Conservation (phyloP, 64 coral and sea anemone genomes). For the Montipora cactus region DNA sequence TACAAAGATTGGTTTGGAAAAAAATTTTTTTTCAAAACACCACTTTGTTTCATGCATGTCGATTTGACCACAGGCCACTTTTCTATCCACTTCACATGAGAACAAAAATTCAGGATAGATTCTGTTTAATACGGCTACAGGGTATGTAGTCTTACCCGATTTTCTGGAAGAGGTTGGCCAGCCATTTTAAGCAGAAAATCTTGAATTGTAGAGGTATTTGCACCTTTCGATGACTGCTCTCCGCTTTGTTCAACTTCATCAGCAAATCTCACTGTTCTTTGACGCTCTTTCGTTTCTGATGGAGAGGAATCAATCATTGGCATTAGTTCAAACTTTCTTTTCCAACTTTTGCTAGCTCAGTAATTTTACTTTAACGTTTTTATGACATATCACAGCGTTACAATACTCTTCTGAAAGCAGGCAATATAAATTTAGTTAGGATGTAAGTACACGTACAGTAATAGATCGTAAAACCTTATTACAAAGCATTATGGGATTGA, state of each 20-base stretch:
- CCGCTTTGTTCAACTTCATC: constrained; percentile 55
- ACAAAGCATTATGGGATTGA: too few relatives aligned
- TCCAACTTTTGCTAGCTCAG: background rate
- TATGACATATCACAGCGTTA: too few relatives aligned
- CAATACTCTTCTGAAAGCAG: too few relatives aligned
- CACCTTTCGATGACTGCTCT: constrained; percentile 10
- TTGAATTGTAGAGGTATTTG: constrained; percentile 76
- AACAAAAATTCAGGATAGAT: too few relatives aligned
- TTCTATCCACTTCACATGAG: too few relatives aligned
- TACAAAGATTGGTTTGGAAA: too few relatives aligned
- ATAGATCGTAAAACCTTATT: too few relatives aligned
- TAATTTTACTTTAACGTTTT: background rate
- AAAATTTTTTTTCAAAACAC: too few relatives aligned
- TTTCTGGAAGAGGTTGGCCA: constrained; percentile 78
- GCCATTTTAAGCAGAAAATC: constrained; percentile 92
- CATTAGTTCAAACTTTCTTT: background rate
- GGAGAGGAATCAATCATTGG: background rate
- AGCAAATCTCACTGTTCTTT: constrained; percentile 69
- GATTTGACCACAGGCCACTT: too few relatives aligned
- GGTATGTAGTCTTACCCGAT: background rate
- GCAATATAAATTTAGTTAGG: too few relatives aligned
- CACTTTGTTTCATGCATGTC: too few relatives aligned
- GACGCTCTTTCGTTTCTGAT: constrained; percentile 23
- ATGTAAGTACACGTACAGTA: too few relatives aligned
- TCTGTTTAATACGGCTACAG: background rate